Evolutionary conservation across 2,888 invertebrate genomes (phyloP).

Genomic region (Tenthredo mesomela): DNA sequence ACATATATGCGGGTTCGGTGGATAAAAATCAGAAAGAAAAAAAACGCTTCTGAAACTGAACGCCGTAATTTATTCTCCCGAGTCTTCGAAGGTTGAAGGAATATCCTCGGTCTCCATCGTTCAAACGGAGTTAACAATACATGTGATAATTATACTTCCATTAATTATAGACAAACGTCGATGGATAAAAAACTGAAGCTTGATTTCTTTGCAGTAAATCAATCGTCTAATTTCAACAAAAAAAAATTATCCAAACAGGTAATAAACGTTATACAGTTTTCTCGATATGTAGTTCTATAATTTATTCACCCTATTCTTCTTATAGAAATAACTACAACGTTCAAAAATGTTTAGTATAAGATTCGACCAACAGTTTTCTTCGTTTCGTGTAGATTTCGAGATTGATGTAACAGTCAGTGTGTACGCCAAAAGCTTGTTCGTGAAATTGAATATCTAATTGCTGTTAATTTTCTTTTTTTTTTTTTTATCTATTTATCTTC

Average conservation of each 20-base stretch:
- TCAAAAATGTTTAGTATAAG: background rate
- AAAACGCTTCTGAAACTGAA: background rate
- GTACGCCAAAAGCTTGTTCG: background rate
- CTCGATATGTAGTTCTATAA: background rate
- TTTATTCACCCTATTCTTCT: background rate
- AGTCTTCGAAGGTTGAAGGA: background rate
- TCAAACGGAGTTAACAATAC: background rate
- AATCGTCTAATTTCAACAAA: background rate
- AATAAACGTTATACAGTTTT: constrained; percentile 24
- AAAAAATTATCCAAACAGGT: background rate
- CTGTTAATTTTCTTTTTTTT: background rate
- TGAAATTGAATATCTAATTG: background rate
- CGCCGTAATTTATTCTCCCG: background rate
- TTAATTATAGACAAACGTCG: constrained; percentile 26
- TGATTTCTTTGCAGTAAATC: background rate
- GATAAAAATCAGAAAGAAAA: background rate
- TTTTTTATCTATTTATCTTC: background rate
- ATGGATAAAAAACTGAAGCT: background rate
- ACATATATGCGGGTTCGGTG: background rate
- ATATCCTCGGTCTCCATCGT: background rate
- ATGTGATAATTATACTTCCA: background rate
- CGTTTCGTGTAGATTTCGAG: background rate
- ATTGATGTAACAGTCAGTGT: background rate
- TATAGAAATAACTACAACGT: background rate
- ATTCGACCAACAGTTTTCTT: background rate